Percentiles rank a stretch among this genome's conserved stretches.
Evolutionary conservation across 1,140 invertebrate species (phyloP).

Genomic region (Diabrotica undecimpunctata): DNA sequence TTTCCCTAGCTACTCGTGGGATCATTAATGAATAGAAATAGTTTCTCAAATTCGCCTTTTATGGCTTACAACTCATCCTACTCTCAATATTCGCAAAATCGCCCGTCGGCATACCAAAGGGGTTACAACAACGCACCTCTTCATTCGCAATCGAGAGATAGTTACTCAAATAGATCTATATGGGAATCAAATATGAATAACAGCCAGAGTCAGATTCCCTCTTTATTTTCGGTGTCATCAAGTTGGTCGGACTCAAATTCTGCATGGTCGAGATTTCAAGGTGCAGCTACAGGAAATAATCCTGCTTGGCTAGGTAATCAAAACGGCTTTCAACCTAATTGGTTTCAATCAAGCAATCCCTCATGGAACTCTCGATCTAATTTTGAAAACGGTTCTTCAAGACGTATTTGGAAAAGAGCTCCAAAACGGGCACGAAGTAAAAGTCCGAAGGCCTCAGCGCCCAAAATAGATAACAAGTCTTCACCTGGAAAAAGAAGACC

Average conservation of each 20-base stretch:
- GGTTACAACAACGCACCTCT: not conserved
- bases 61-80: not conserved
- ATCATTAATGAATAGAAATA: constrained; percentile 7
- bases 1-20: constrained; percentile 19
- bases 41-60: not conserved
- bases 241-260: not conserved
- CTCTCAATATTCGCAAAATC: not conserved
- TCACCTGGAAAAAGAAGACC: too few species aligned
- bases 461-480: too few species aligned
- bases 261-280: not conserved
- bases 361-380: too few species aligned
- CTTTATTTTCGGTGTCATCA: not conserved
- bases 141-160: not conserved
- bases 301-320: not conserved
- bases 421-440: too few species aligned
- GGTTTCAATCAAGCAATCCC: too few species aligned
- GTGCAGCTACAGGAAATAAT: not conserved
- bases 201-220: not conserved
- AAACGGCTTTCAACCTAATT: not conserved
- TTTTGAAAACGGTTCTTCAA: too few species aligned
- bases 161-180: not conserved
- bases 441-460: too few species aligned
- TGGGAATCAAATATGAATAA: not conserved
- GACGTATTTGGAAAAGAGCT: too few species aligned
- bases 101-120: not conserved